phyloP scores from a whole-genome alignment of 2,888 invertebrate genomes.

The Cremastinae sp. region DNA sequence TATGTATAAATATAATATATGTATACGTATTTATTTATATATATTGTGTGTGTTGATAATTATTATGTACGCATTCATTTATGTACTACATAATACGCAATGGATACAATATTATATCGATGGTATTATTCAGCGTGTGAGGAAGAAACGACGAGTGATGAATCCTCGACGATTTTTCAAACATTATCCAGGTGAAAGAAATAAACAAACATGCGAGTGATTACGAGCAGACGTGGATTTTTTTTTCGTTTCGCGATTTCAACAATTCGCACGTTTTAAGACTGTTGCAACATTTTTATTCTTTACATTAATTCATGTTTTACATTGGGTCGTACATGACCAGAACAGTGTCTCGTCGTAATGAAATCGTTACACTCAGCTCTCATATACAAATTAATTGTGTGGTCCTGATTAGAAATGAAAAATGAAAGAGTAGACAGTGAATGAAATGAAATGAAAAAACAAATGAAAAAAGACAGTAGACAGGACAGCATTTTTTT shows the following conservation, averaged over 20 bases:
- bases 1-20: constrained; percentile 59
- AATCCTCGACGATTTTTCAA: constrained; percentile 27
- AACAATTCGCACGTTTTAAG: constrained; percentile 27
- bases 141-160: constrained; percentile 22
- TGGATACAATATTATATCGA: constrained; percentile 33
- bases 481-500: constrained; percentile 22
- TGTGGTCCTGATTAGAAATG: constrained; percentile 21
- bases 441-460: too few relatives aligned
- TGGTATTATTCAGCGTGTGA: constrained; percentile 16
- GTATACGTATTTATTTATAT: constrained; percentile 47
- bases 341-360: constrained; percentile 17
- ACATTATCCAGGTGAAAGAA: constrained; percentile 38
- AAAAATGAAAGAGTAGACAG: neutral
- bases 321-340: constrained; percentile 3
- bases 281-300: constrained; percentile 17
- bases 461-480: too few relatives aligned
- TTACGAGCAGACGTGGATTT: constrained; percentile 14
- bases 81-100: constrained; percentile 49
- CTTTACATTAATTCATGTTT: neutral
- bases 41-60: constrained; percentile 27
- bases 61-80: constrained; percentile 32
- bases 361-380: constrained; percentile 21
- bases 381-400: constrained; percentile 35
- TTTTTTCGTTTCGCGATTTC: constrained; percentile 27
- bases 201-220: constrained; percentile 35